A percentile compares a stretch with the other conserved stretches of the same genome.
phyloP scores from a whole-genome alignment of 1,140 invertebrate genomes.

The Tachypleus tridentatus region DNA sequence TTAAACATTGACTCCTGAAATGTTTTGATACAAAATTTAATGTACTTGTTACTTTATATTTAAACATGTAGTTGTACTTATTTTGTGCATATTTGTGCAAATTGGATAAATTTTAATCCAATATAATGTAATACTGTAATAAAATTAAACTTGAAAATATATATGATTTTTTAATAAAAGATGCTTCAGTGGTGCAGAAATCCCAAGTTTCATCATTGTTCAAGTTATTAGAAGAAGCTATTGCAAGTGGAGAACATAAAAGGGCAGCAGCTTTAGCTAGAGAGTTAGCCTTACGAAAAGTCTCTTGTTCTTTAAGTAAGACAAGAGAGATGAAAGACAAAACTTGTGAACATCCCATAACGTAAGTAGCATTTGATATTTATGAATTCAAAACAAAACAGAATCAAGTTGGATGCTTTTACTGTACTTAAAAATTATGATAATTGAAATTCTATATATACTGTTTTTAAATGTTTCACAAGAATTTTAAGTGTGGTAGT shows the following conservation, averaged over 20 bases:
- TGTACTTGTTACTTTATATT: not conserved
- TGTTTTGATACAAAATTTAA: no score
- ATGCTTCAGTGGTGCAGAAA: not conserved
- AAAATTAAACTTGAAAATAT: not conserved
- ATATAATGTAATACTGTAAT: no score
- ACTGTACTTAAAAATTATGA: no score
- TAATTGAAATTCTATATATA: no score
- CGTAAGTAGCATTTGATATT: slow-evolving; percentile 14
- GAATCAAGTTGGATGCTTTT: no score
- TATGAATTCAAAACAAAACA: not conserved
- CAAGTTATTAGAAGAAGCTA: slow-evolving; percentile 47
- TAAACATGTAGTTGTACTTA: not conserved
- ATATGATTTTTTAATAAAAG: not conserved
- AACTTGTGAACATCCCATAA: slow-evolving; percentile 33
- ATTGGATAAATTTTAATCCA: no score
- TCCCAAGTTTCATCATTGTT: not conserved
- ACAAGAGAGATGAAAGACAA: slow-evolving; percentile 4
- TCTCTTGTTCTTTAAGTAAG: slow-evolving; percentile 39
- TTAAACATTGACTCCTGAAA: no score
- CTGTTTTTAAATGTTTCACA: no score
- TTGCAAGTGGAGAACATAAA: slow-evolving; percentile 50
- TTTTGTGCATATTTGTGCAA: no score
- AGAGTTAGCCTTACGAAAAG: slow-evolving; percentile 51
- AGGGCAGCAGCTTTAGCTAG: slow-evolving; percentile 52
- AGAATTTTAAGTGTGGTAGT: no score